Evolutionary conservation across 1,140 invertebrate species (phyloP), one percentile per base, ranked within the genome.

Genomic region (Acromyrmex heyeri): DNA sequence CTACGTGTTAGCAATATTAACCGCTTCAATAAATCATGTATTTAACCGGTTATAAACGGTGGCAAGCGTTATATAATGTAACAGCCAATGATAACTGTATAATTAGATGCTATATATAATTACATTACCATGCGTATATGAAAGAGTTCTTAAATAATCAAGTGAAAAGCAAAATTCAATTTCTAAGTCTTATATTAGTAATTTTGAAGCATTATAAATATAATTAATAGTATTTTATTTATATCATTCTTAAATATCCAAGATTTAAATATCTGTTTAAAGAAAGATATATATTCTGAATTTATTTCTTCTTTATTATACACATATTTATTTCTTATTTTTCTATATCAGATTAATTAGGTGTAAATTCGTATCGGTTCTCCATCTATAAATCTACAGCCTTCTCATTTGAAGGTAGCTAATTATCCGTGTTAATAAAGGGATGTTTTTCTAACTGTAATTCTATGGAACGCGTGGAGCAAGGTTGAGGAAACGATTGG

Each of bases 1-100:
- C 69, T 61, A 61, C 38, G 79, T 83, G 69, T 83, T 83, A 75
- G 21, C 79, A 61, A 83, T 83, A 83, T 73, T 83, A 83, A 57
- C 79, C 69, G 55, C 69, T 34, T 83, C 44, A 73, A 83, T 83
- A 83, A 73, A 83, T 83, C 38, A 75, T 75, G 38, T 34, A 83
- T 75, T 75, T 38, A 61, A 27, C 10, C 69, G 18, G 27, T 48
- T 64, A 75, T 50, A 83, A 73, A 48, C 57, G 64, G 65, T 81
- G 48, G 64, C 30, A 5, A 21, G 34, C 57, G 57, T 48, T 75
- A 62, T 30, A 82, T 61, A 73, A 73, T 27, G 24, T 21, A 75
- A 10, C 38, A 61, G 21, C 14, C 8, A 50, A 83, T 18, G 44
- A 83, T 83, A 69, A 69, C 21, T 64, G n/a, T 21, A 48, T 67